Evolutionary conservation across 2,113 vertebrate species (phyloP), one percentile per base, ranked within the genome.

Genomic region (Mus spicilegus): DNA sequence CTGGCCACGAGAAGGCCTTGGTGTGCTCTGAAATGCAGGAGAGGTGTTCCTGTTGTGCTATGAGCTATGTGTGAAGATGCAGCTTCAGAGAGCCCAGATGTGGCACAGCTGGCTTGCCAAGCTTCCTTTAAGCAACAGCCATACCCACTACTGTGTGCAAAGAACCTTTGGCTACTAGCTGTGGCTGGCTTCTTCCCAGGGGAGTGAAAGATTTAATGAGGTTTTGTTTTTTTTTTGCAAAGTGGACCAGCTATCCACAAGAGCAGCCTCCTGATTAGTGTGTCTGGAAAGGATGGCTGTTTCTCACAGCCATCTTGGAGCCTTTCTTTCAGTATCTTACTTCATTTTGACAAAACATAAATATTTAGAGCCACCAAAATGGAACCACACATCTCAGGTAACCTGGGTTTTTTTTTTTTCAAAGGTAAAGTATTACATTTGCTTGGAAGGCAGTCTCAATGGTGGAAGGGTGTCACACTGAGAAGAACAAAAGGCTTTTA

Each of bases 311-410:
- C 6, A 28, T 30, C 49, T 36, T 54, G 49, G 93, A 97, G 87
- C 3, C 69, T 94, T 94, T 94, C 49, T 93, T 94, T 95, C 89
- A 95, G 86, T 89, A 69, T 94, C 94, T 81, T 78, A 89, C 86
- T 97, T 97, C 61, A 49, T 92, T 98, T 95, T 89, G 91, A 95
- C 84, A 96, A 97, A 97, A 87, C 46, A 94, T 76, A 96, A 81
- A 87, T 82, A 89, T 92, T 89, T 73, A 84, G 69, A 65, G 36
- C 56, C 67, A 63, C 63, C 91, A 90, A 85, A 94, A 95, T 30
- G 20, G 70, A 94, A 89, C 69, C 30, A 63, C 30, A 75, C 39
- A 85, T 95, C 75, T 94, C 61, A 90, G 84, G 78, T 95, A 93
- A 87, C 58, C 91, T 86, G 61, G 76, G 65, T 72, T 86, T 95